Percentiles rank a stretch among this genome's conserved stretches.
phyloP scores from a whole-genome alignment of 2,888 invertebrate genomes.

The Pyrrhia umbra region DNA sequence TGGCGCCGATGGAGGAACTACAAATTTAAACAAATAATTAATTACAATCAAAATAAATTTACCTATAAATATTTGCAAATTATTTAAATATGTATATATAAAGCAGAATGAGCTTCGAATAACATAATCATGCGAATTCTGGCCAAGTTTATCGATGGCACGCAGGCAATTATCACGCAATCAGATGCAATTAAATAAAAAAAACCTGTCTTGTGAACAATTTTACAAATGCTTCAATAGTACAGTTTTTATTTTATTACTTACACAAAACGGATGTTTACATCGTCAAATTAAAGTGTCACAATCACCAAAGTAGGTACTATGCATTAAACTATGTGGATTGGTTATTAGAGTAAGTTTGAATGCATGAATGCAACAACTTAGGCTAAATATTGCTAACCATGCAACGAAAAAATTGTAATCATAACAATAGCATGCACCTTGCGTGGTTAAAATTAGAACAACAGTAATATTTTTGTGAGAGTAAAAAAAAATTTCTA shows the following conservation, averaged over 20 bases:
- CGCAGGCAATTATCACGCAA: constrained; percentile 26
- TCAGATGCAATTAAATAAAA: constrained; percentile 19
- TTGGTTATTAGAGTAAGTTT: constrained; percentile 6
- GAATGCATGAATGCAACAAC: constrained; percentile 17
- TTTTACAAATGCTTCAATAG: constrained; percentile 13
- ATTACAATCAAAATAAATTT: neutral
- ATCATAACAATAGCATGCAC: constrained; percentile 28
- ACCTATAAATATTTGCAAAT: neutral
- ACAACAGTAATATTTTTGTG: neutral
- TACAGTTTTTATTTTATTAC: constrained; percentile 28
- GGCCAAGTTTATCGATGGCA: constrained; percentile 12
- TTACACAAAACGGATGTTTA: constrained; percentile 22
- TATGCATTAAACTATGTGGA: neutral
- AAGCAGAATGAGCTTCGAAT: constrained; percentile 30
- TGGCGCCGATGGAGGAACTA: constrained; percentile 79
- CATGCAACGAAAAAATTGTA: neutral
- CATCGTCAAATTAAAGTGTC: constrained; percentile 13
- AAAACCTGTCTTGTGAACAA: constrained; percentile 10
- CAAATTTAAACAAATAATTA: constrained; percentile 26
- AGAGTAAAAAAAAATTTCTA: too few species aligned
- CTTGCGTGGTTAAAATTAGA: constrained; percentile 5
- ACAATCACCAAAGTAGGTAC: constrained; percentile 24
- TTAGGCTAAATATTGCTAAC: constrained; percentile 14
- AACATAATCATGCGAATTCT: neutral
- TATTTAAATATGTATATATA: constrained; percentile 12